Percentiles rank a stretch among this genome's conserved stretches.
These are phyloP conservation scores for Rhagonycha fulva DNA, from an alignment of 2,888 invertebrate species.

Conservation along the genomic window DNA sequence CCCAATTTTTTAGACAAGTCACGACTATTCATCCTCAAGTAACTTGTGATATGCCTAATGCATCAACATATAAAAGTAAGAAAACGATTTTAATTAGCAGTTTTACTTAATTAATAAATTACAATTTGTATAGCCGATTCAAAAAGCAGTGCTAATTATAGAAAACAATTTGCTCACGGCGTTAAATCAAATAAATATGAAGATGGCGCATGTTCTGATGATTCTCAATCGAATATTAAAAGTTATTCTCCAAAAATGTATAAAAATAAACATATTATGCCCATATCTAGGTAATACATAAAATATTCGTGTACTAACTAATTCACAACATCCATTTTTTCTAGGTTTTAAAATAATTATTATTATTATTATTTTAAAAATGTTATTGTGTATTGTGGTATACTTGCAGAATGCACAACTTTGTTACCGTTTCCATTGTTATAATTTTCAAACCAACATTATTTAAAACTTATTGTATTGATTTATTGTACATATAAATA, in stretches of 20 bases:
- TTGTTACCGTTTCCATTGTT: not conserved
- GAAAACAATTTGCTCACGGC: conserved; percentile 76
- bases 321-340: not conserved
- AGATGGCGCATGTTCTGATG: conserved; percentile 60
- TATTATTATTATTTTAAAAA: not conserved
- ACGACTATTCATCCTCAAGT: conserved; percentile 61
- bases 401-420: not conserved
- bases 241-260: conserved; percentile 44
- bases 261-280: conserved; percentile 40
- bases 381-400: not conserved
- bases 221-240: conserved; percentile 48
- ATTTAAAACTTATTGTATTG: not conserved
- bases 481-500: not conserved
- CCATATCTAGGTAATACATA: conserved; percentile 40
- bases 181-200: conserved; percentile 56
- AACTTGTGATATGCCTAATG: conserved; percentile 63
- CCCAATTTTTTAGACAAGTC: conserved; percentile 46
- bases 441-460: not conserved
- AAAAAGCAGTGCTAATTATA: conserved; percentile 66
- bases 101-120: conserved; percentile 5
- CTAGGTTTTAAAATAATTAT: not conserved
- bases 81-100: not conserved
- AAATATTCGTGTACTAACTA: not conserved
- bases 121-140: conserved; percentile 15
- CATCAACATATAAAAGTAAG: conserved; percentile 43